Percentiles rank a stretch among this genome's conserved stretches.
These are phyloP conservation scores for Champsocephalus esox DNA, from an alignment of 2,797 vertebrate species.

Conservation along the genomic window DNA sequence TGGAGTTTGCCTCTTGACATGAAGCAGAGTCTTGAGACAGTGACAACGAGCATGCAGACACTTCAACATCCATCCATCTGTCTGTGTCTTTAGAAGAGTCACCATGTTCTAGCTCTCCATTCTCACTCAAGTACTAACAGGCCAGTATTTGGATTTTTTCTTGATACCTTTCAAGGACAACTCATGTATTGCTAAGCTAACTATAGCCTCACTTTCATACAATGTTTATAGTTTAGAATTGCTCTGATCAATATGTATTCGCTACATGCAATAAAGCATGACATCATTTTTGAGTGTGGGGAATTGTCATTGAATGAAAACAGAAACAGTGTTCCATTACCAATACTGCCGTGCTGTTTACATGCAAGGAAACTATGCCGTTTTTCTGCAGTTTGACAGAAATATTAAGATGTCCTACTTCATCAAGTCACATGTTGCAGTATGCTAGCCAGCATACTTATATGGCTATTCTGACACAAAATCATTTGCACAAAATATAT, in stretches of 20 bases:
- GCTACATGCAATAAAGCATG: not conserved
- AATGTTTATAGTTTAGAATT: not conserved
- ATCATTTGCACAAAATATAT: no score
- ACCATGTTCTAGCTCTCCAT: not conserved
- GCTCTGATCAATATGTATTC: not conserved
- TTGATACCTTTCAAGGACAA: constrained; percentile 2
- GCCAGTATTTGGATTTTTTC: not conserved
- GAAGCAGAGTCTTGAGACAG: not conserved
- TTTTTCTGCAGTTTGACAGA: no score
- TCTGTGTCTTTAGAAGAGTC: not conserved
- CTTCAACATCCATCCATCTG: not conserved
- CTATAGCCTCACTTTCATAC: not conserved
- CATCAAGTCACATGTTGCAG: no score
- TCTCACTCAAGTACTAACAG: not conserved
- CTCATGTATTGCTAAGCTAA: not conserved
- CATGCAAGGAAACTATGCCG: no score
- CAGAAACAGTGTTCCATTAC: no score
- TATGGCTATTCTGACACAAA: no score
- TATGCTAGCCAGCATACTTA: no score
- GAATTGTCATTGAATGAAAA: not conserved
- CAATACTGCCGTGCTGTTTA: no score
- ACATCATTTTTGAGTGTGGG: not conserved
- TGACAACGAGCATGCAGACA: not conserved
- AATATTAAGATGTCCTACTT: no score
- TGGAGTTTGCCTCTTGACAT: constrained; percentile 4